Conservation (phyloP, 2,797 vertebrate species). For the Myripristis murdjan region DNA sequence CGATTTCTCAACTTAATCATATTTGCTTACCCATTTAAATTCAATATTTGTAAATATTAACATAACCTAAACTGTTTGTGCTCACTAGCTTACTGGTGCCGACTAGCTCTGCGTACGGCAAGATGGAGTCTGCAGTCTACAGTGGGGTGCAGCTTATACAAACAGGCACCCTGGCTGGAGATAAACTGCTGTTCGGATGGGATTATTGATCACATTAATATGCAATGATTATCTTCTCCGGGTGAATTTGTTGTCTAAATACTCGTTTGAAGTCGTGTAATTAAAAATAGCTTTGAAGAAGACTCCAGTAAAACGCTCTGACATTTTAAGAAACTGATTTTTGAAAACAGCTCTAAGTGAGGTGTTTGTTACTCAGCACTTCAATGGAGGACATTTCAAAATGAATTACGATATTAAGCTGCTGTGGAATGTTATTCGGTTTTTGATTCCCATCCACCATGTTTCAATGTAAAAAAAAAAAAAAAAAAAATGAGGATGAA, state of each 20-base stretch:
- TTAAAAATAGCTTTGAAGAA: constrained; percentile 73
- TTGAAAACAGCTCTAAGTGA: constrained; percentile 68
- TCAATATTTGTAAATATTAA: constrained; percentile 53
- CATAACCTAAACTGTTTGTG: constrained; percentile 47
- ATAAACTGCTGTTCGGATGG: constrained; percentile 59
- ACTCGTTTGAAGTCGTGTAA: constrained; percentile 76
- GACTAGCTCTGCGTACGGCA: constrained; percentile 5
- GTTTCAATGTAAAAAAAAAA: constrained; percentile 6
- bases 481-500: neutral
- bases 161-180: constrained; percentile 60
- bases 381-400: constrained; percentile 72
- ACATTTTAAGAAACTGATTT: constrained; percentile 73
- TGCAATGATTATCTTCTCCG: constrained; percentile 74
- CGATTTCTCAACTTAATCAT: constrained; percentile 53
- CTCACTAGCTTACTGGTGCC: constrained; percentile 8
- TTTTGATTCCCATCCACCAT: constrained; percentile 38
- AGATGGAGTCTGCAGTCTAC: constrained; percentile 20
- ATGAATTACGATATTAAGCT: constrained; percentile 68
- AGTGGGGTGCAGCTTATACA: constrained; percentile 35
- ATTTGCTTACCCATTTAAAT: constrained; percentile 65
- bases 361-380: constrained; percentile 76
- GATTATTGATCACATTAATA: constrained; percentile 83
- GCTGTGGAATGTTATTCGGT: constrained; percentile 57
- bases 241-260: constrained; percentile 78
- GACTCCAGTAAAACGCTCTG: constrained; percentile 64